These are phyloP conservation scores for Oreotrochilus melanogaster DNA, from an alignment of 2,113 vertebrate genomes.

Conservation along the genomic window DNA sequence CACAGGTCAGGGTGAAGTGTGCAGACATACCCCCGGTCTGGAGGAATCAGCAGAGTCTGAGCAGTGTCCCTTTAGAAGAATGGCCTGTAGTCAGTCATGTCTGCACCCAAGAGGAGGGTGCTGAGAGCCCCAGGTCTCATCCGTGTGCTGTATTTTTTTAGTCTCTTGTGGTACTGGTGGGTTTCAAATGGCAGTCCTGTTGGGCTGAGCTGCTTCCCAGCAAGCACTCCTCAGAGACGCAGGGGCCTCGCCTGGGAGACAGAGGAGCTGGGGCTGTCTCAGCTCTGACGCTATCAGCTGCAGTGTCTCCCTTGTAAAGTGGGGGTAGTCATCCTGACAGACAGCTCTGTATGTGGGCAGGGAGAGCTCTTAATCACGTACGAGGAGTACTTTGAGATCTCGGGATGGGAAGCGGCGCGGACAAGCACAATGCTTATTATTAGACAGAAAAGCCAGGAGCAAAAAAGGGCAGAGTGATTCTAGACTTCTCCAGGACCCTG, in stretches of 20 bases:
- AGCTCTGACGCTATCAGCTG: constrained; percentile 25
- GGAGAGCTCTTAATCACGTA: constrained; percentile 39
- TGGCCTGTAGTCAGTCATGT: background rate
- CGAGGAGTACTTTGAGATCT: constrained; percentile 10
- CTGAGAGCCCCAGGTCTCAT: background rate
- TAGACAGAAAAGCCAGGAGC: background rate
- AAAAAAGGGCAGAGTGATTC: background rate
- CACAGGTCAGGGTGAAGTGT: fast-evolving
- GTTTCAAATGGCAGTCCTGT: background rate
- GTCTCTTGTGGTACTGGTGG: background rate
- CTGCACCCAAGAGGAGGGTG: fast-evolving
- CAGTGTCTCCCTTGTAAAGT: constrained; percentile 27
- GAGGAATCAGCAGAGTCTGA: background rate
- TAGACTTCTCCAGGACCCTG: background rate
- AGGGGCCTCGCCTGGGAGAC: background rate
- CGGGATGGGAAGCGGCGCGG: background rate
- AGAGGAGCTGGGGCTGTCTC: constrained; percentile 11
- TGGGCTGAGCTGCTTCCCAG: constrained; percentile 4
- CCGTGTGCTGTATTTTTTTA: background rate
- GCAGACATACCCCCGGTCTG: fast-evolving
- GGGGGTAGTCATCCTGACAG: constrained; percentile 56
- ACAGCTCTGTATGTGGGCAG: constrained; percentile 40
- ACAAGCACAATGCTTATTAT: background rate
- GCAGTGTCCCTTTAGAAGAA: fast-evolving
- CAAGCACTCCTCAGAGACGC: background rate